These are phyloP conservation scores for Branchellion lobata DNA, from an alignment of 2,888 invertebrate genomes.

Conservation along the genomic window DNA sequence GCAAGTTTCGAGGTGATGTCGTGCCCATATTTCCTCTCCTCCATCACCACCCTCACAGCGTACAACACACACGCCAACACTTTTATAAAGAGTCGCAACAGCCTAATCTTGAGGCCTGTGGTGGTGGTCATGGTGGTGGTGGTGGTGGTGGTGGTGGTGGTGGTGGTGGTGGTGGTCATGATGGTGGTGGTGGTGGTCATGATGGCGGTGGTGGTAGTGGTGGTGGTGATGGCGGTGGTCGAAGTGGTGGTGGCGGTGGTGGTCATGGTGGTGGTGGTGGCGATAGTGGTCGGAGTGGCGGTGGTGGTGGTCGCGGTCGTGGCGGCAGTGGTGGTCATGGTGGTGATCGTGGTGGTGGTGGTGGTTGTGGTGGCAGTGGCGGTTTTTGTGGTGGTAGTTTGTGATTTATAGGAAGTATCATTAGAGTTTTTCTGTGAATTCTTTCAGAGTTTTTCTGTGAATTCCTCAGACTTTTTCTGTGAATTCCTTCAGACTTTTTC, in stretches of 20 bases:
- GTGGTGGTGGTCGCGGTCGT: not conserved
- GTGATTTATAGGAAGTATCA: not conserved
- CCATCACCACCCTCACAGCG: constrained; percentile 86
- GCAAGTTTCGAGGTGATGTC: not conserved
- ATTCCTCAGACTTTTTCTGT: too few species aligned
- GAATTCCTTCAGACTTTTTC: too few species aligned
- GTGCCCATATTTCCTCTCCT: constrained; percentile 61
- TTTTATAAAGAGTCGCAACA: constrained; percentile 95
- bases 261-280: not conserved
- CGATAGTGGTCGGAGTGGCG: not conserved
- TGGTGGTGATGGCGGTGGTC: not conserved
- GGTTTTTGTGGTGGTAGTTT: not conserved
- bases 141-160: not conserved
- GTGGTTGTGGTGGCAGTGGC: not conserved
- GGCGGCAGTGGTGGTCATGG: not conserved
- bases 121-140: constrained; percentile 54
- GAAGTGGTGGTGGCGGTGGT: not conserved
- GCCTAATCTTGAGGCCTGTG: constrained; percentile 93
- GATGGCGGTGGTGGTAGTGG: not conserved
- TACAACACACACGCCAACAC: constrained; percentile 92
- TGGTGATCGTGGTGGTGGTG: not conserved
- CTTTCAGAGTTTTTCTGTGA: too few species aligned
- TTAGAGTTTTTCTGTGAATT: too few species aligned
- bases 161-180: not conserved
- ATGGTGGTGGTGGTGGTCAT: not conserved